These are phyloP conservation scores for Sylvilagus floridanus DNA, from an alignment of 2,797 vertebrate species.

Conservation along the genomic window DNA sequence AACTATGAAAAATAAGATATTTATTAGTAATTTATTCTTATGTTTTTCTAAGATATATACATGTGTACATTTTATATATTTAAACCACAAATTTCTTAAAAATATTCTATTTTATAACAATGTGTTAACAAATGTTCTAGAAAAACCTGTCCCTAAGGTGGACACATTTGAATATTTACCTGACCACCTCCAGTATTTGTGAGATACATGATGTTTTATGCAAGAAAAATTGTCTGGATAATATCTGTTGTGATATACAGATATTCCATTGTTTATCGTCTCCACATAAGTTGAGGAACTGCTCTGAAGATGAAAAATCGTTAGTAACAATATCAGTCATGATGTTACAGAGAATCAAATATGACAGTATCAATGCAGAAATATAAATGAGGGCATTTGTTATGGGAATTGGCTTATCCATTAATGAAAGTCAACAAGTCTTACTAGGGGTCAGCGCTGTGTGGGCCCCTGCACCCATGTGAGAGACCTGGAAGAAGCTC, in stretches of 20 bases:
- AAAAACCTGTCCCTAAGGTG: not conserved
- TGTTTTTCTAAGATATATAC: not conserved
- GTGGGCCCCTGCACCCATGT: too few relatives aligned
- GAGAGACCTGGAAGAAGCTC: too few relatives aligned
- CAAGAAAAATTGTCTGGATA: not conserved
- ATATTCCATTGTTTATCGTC: too few relatives aligned
- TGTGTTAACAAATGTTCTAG: not conserved
- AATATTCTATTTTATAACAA: not conserved
- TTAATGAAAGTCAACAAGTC: not conserved
- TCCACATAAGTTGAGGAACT: not conserved
- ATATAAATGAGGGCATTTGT: not conserved
- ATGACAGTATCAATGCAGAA: too few relatives aligned
- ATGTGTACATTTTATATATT: not conserved
- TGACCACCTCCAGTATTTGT: not conserved
- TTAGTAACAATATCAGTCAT: not conserved
- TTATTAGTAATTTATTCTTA: not conserved
- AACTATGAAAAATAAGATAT: not conserved
- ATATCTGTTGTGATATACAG: not conserved
- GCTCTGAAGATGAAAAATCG: not conserved
- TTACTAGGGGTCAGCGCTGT: not conserved
- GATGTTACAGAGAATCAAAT: not conserved
- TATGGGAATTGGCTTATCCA: not conserved
- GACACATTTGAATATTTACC: not conserved
- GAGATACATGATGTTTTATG: not conserved
- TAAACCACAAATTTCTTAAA: not conserved